These are phyloP conservation scores for Phylloscopus trochiloides DNA, from an alignment of 2,113 vertebrate species.

Conservation along the genomic window DNA sequence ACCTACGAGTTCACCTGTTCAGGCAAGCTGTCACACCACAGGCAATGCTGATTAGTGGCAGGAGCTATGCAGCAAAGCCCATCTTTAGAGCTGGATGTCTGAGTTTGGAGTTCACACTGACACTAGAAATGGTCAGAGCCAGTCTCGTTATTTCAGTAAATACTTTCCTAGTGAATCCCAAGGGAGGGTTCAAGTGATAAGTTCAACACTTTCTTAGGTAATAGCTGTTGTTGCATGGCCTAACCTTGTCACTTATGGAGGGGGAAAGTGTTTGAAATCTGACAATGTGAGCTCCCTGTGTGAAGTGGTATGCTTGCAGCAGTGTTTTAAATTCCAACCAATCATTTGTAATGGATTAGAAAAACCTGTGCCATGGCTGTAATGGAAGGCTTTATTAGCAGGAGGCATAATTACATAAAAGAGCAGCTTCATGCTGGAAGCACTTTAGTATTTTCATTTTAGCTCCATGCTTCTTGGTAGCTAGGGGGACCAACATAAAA, in stretches of 20 bases:
- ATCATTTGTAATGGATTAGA: background rate
- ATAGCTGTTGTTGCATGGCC: background rate
- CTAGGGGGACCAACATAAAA: background rate
- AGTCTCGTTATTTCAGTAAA: background rate
- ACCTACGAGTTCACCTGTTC: background rate
- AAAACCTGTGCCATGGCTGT: background rate
- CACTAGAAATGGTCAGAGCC: background rate
- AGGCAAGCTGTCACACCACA: background rate
- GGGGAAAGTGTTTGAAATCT: background rate
- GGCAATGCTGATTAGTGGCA: background rate
- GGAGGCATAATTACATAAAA: background rate
- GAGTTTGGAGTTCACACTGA: background rate
- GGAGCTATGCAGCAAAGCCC: background rate
- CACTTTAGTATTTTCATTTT: background rate
- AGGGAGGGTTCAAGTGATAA: background rate
- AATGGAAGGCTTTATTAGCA: conserved; percentile 6
- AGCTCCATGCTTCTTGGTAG: background rate
- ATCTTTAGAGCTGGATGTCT: background rate
- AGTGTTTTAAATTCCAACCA: background rate
- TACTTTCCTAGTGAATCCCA: background rate
- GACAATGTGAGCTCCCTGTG: background rate
- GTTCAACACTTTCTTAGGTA: background rate
- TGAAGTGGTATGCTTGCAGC: background rate
- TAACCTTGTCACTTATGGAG: background rate
- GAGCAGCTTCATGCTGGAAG: background rate